phyloP scores from a whole-genome alignment of 2,888 invertebrate species.

The Aphrophora alni region DNA sequence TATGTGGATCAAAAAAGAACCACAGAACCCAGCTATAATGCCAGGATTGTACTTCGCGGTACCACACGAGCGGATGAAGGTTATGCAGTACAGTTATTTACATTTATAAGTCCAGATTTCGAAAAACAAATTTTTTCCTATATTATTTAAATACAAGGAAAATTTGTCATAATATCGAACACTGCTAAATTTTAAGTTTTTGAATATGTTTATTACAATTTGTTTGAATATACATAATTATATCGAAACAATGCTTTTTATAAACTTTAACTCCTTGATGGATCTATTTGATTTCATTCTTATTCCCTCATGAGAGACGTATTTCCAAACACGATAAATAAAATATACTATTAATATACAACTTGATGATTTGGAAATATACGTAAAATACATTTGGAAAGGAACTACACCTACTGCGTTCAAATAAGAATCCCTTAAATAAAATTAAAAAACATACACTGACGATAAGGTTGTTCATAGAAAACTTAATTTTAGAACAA shows the following conservation, averaged over 20 bases:
- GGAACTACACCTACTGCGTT: not conserved
- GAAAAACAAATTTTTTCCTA: not conserved
- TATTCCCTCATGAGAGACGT: not conserved
- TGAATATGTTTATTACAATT: not conserved
- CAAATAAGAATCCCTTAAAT: not conserved
- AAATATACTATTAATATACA: not conserved
- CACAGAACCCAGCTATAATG: too few species aligned
- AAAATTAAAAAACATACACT: not conserved
- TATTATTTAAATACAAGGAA: not conserved
- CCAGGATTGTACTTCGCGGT: too few species aligned
- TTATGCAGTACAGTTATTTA: not conserved
- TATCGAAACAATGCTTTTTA: not conserved
- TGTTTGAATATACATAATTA: not conserved
- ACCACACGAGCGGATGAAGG: too few species aligned
- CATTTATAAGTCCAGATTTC: not conserved
- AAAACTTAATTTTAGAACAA: not conserved
- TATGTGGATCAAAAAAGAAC: too few species aligned
- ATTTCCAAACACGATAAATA: not conserved
- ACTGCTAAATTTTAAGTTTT: not conserved
- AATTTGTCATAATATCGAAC: not conserved
- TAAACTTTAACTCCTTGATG: not conserved
- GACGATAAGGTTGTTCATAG: not conserved
- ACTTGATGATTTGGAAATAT: not conserved
- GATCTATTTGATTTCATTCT: not conserved
- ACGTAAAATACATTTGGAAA: not conserved